These are phyloP conservation scores for Caenorhabditis macrosperma DNA, from an alignment of 2,888 invertebrate genomes.

Conservation along the genomic window DNA sequence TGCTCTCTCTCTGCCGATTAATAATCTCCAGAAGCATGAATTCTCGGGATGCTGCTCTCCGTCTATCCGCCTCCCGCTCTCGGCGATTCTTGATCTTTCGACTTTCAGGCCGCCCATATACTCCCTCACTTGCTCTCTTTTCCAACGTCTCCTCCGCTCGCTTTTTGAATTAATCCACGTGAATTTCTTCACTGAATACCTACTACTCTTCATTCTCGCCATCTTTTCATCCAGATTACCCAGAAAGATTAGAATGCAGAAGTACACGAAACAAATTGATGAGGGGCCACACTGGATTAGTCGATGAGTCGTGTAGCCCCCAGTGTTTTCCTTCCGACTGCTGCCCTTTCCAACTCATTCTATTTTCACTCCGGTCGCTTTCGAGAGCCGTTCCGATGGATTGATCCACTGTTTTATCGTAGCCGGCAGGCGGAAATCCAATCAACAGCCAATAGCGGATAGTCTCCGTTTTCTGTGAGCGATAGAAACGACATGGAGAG, in stretches of 20 bases:
- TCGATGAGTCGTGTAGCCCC: slow-evolving; percentile 17
- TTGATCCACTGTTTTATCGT: no score
- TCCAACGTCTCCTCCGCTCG: background rate
- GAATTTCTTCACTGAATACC: background rate
- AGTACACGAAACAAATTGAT: slow-evolving; percentile 38
- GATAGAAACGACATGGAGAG: no score
- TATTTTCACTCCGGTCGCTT: background rate
- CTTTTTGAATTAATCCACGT: slow-evolving; percentile 16
- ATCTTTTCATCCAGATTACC: slow-evolving; percentile 17
- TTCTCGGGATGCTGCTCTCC: no score
- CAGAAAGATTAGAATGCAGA: slow-evolving; percentile 40
- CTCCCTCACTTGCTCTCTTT: background rate
- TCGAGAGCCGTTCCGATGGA: no score
- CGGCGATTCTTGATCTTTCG: background rate
- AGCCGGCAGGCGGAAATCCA: no score
- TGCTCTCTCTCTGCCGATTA: no score
- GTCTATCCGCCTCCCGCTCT: background rate
- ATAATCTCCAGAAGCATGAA: no score
- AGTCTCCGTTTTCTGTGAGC: no score
- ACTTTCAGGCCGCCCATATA: background rate
- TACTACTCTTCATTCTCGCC: background rate
- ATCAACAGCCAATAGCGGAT: no score
- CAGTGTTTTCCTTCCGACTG: no score
- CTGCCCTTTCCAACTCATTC: background rate
- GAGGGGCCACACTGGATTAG: slow-evolving; percentile 3